Base-by-base conservation (phyloP, 2,888 invertebrate genomes). In the Gymnosoma rotundatum region DNA sequence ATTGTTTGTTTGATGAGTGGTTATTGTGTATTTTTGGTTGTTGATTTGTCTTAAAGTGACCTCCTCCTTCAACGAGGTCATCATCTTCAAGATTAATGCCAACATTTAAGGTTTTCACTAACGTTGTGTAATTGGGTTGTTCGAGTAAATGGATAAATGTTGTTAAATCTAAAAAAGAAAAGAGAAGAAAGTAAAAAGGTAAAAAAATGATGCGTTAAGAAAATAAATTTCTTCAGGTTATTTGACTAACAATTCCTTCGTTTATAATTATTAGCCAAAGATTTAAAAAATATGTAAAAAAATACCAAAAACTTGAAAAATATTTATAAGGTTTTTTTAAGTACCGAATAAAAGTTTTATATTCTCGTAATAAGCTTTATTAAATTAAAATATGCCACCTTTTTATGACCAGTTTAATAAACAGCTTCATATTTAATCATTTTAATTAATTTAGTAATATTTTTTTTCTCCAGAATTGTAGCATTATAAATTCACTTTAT, bases 91-190 rank as follows among this genome's bases (percentile, higher is more conserved):
- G 88, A 88, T 89, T 89, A 89, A 89, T 90, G 86, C 88, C 90
- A 87, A 89, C 88, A 89, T 91, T 90, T 86, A 92, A 88, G 86
- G 91, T 91, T 89, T 89, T 92, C 78, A 92, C 89, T 86, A 92
- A 88, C 86, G 89, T 92, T 83, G 91, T 91, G 87, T 92, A 92
- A 88, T 92, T 90, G 83, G 90, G 89, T 84, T 88, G 89, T 87
- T 92, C 90, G 54, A 92, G 90, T 86, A 91, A 90, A 88, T 91
- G 89, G 88, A 92, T 89, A 88, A 92, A 91, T 88, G 90, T 90
- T 89, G 90, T 91, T 88, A 92, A 89, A 88, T 91, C 92, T 92
- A 89, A 32, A 83, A 67, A 63, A 66, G 38, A 9, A 48, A 66
- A 75, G 69, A 56, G 45, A 81, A 78, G 64, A 72, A 54, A 32